A percentile compares a stretch with the other conserved stretches of the same genome.
Conservation (phyloP, 2,888 invertebrate species). For the Coronaproctus castanopsis region DNA sequence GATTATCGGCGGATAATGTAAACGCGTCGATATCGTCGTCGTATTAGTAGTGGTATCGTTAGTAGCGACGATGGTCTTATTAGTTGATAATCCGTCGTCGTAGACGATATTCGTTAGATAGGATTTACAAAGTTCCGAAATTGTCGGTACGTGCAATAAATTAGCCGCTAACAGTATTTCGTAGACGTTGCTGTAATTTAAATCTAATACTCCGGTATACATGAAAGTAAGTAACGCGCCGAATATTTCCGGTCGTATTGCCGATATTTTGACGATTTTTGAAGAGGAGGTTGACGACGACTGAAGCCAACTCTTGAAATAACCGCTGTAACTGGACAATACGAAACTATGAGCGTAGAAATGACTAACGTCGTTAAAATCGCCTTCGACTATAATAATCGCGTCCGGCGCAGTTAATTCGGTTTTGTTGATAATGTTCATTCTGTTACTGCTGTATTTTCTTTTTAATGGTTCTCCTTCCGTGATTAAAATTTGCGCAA, state of each 20-base stretch:
- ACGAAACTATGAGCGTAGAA: slow-evolving; percentile 44
- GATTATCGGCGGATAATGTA: slow-evolving; percentile 15
- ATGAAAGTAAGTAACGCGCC: slow-evolving; percentile 48
- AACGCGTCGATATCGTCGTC: slow-evolving; percentile 14
- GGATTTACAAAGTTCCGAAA: slow-evolving; percentile 43
- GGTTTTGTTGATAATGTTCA: too few relatives aligned
- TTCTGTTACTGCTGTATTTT: too few relatives aligned
- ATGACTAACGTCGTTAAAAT: neutral
- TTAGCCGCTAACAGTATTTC: slow-evolving; percentile 48
- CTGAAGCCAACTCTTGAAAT: slow-evolving; percentile 42
- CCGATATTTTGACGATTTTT: slow-evolving; percentile 27
- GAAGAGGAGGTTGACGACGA: slow-evolving; percentile 25
- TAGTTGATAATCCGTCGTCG: slow-evolving; percentile 11
- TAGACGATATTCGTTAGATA: slow-evolving; percentile 27
- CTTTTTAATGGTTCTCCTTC: too few relatives aligned
- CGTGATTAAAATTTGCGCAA: too few relatives aligned
- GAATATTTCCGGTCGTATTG: slow-evolving; percentile 29
- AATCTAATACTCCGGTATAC: slow-evolving; percentile 50
- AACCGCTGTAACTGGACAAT: slow-evolving; percentile 46
- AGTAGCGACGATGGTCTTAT: slow-evolving; percentile 12
- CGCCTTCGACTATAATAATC: neutral
- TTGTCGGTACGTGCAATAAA: slow-evolving; percentile 50
- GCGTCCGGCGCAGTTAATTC: too few relatives aligned
- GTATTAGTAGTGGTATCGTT: neutral
- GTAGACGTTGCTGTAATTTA: slow-evolving; percentile 48